Evolutionary conservation across 2,797 vertebrate genomes (phyloP).

Genomic region (Spea hammondii): DNA sequence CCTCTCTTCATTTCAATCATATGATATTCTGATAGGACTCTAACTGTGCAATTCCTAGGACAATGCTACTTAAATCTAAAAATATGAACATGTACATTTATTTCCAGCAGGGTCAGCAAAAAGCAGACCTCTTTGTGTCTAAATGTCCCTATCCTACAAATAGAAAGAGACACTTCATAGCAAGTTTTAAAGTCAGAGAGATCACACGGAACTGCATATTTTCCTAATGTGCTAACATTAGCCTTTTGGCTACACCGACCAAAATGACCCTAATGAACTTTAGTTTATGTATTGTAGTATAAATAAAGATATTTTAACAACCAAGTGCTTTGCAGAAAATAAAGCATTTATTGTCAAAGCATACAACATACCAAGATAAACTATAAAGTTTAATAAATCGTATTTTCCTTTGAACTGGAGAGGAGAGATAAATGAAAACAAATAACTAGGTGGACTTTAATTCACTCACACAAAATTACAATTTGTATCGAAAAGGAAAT

Average conservation of each 20-base stretch:
- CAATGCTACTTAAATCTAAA: slow-evolving; percentile 13
- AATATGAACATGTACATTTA: slow-evolving; percentile 12
- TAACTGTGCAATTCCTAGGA: slow-evolving; percentile 15
- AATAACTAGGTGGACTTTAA: slow-evolving; percentile 80
- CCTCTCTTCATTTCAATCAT: slow-evolving; percentile 30
- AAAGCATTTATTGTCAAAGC: slow-evolving; percentile 99
- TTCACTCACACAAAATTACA: slow-evolving; percentile 97
- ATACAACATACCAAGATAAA: slow-evolving; percentile 98
- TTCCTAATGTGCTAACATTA: slow-evolving; percentile 20
- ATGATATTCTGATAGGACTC: not conserved
- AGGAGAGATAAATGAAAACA: slow-evolving; percentile 78
- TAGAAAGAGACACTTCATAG: slow-evolving; percentile 26
- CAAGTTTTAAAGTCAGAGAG: slow-evolving; percentile 48
- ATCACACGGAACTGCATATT: slow-evolving; percentile 29
- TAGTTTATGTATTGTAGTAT: not conserved
- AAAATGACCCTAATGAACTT: slow-evolving; percentile 1
- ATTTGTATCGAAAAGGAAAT: slow-evolving; percentile 84
- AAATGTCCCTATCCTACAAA: slow-evolving; percentile 29
- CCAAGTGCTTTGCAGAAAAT: slow-evolving; percentile 86
- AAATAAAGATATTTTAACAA: slow-evolving; percentile 58
- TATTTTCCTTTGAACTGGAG: slow-evolving; percentile 41
- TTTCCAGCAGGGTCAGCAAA: slow-evolving; percentile 25
- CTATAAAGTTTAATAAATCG: slow-evolving; percentile 97
- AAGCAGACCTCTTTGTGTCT: slow-evolving; percentile 28
- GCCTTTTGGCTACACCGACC: slow-evolving; percentile 30